Evolutionary conservation across 2,113 vertebrate species (phyloP).

Genomic region (Marcusenius ussheri): DNA sequence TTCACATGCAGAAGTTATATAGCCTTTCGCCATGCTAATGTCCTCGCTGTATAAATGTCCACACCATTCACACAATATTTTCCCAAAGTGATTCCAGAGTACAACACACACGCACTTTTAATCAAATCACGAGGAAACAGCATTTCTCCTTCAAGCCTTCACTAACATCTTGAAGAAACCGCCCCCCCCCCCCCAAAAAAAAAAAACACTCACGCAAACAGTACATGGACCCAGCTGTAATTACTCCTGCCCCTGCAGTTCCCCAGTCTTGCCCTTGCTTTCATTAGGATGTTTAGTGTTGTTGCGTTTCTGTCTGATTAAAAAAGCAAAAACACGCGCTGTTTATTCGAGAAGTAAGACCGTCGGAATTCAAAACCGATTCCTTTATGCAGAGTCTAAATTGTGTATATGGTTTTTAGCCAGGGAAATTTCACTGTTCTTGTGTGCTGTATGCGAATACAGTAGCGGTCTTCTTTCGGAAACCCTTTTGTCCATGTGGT

Average conservation of each 20-base stretch:
- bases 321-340: background rate
- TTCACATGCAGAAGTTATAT: slow-evolving; percentile 22
- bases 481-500: background rate
- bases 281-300: background rate
- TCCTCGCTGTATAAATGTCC: slow-evolving; percentile 41
- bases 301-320: background rate
- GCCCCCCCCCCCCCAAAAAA: background rate
- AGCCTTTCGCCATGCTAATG: slow-evolving; percentile 42
- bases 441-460: background rate
- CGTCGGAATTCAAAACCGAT: background rate
- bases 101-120: background rate
- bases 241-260: background rate
- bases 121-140: background rate
- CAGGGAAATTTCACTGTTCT: background rate
- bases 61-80: slow-evolving; percentile 6
- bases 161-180: background rate
- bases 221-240: background rate
- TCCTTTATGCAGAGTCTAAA: background rate
- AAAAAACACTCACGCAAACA: background rate
- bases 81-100: background rate
- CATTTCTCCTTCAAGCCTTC: background rate
- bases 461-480: background rate
- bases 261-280: background rate
- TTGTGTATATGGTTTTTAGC: background rate
- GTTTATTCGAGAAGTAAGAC: background rate